These are phyloP conservation scores for Axea sp. DNA, from an alignment of 2,888 invertebrate genomes.

Conservation along the genomic window DNA sequence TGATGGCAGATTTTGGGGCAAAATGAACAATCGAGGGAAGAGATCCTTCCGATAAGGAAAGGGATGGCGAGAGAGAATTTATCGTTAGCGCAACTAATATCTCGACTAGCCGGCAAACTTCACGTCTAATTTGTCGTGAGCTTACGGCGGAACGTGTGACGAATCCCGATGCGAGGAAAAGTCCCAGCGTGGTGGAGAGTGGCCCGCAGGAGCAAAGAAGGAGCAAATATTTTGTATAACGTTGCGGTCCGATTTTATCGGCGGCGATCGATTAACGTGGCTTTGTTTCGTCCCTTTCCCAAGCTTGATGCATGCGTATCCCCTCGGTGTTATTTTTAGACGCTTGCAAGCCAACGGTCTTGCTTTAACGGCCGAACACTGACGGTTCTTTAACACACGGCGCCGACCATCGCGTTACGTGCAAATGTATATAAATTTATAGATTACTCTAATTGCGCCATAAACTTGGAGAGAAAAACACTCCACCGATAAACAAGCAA, in stretches of 20 bases:
- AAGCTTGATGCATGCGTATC: constrained; percentile 38
- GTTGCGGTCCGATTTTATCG: constrained; percentile 49
- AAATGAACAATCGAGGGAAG: background rate
- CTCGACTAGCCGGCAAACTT: constrained; percentile 33
- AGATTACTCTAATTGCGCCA: constrained; percentile 44
- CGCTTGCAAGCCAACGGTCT: constrained; percentile 51
- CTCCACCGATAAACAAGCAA: constrained; percentile 47
- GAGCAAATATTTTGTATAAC: constrained; percentile 51
- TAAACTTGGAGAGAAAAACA: constrained; percentile 38
- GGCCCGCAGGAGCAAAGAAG: constrained; percentile 23
- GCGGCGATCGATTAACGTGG: constrained; percentile 55
- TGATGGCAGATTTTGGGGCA: background rate
- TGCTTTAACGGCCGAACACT: constrained; percentile 50
- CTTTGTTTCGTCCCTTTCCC: constrained; percentile 58
- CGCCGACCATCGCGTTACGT: constrained; percentile 51
- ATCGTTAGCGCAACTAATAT: constrained; percentile 59
- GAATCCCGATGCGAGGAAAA: constrained; percentile 51
- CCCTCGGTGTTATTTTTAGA: constrained; percentile 41
- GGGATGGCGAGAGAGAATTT: constrained; percentile 38
- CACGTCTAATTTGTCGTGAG: constrained; percentile 44
- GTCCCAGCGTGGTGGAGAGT: constrained; percentile 1
- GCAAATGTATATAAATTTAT: constrained; percentile 55
- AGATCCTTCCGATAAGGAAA: background rate
- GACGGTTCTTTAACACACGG: constrained; percentile 52
- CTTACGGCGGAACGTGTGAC: constrained; percentile 39